Conservation (phyloP, 2,113 vertebrate species). For the Balaeniceps rex region DNA sequence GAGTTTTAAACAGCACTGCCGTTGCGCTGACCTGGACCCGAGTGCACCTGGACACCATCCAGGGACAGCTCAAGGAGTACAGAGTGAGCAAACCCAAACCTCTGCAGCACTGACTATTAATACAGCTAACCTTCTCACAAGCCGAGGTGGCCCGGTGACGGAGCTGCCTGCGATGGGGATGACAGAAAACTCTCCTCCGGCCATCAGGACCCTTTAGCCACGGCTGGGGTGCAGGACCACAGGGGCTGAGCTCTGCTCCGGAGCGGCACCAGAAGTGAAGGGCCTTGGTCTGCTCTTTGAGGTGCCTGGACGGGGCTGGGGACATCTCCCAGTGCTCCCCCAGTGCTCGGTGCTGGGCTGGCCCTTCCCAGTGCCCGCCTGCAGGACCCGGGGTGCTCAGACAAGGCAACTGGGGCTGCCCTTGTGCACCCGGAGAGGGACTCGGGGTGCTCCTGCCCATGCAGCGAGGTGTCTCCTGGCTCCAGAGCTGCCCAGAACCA, state of each 20-base stretch:
- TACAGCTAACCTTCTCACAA: background rate
- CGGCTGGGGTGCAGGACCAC: background rate
- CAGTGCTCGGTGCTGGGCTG: background rate
- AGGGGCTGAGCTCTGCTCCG: background rate
- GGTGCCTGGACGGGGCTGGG: background rate
- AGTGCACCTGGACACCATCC: constrained; percentile 84
- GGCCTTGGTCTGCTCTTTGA: background rate
- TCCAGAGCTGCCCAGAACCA: background rate
- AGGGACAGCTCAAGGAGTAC: constrained; percentile 93
- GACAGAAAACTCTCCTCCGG: background rate
- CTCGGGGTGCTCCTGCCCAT: background rate
- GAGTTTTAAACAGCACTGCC: constrained; percentile 85
- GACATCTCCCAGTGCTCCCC: background rate
- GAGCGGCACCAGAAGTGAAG: background rate
- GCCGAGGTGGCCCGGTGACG: background rate
- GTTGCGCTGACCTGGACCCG: constrained; percentile 85
- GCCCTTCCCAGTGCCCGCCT: background rate
- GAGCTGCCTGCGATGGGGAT: background rate
- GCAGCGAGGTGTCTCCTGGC: background rate
- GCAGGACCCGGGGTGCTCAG: background rate
- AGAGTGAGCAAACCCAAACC: constrained; percentile 77
- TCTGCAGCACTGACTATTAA: background rate
- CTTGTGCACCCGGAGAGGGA: background rate
- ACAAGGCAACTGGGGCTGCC: background rate
- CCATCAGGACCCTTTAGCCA: no score